phyloP scores from a whole-genome alignment of 2,113 vertebrate species.

The Leptobrachium ailaonicum region DNA sequence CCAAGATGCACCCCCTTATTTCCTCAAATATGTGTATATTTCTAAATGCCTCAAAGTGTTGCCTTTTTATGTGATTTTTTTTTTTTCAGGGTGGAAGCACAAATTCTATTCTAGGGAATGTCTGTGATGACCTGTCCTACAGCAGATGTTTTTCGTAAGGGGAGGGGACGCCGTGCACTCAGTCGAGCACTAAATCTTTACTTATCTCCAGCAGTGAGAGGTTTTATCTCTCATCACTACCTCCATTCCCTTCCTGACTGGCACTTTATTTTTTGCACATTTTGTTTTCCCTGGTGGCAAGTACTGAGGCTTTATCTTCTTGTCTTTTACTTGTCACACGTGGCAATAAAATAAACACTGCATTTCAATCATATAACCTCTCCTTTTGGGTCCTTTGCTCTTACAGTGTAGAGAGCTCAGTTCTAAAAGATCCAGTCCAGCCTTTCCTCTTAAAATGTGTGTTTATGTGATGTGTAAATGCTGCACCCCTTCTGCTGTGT shows the following conservation, averaged over 20 bases:
- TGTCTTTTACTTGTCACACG: slow-evolving; percentile 12
- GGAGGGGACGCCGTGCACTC: too few species aligned
- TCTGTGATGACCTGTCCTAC: not conserved
- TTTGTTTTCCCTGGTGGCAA: slow-evolving; percentile 1
- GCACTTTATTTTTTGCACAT: slow-evolving; percentile 37
- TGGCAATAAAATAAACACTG: slow-evolving; percentile 41
- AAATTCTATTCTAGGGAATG: slow-evolving; percentile 12
- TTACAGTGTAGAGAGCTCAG: slow-evolving; percentile 27
- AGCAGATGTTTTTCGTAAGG: too few species aligned
- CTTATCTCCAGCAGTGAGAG: slow-evolving; percentile 36
- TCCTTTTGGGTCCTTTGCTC: slow-evolving; percentile 17
- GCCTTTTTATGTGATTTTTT: too few species aligned
- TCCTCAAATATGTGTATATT: not conserved
- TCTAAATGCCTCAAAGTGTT: slow-evolving; percentile 23
- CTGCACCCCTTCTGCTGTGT: slow-evolving; percentile 60
- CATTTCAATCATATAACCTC: slow-evolving; percentile 24
- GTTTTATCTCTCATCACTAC: slow-evolving; percentile 33
- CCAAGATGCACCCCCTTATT: not conserved
- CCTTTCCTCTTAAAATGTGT: slow-evolving; percentile 48
- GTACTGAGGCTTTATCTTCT: slow-evolving; percentile 2
- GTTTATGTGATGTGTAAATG: slow-evolving; percentile 57
- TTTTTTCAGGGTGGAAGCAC: slow-evolving; percentile 21
- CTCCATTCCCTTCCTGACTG: slow-evolving; percentile 30
- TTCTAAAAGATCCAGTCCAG: slow-evolving; percentile 50
- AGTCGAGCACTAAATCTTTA: not conserved